Evolutionary conservation across 2,888 invertebrate species (phyloP).

Genomic region (Synanthedon myopaeformis): DNA sequence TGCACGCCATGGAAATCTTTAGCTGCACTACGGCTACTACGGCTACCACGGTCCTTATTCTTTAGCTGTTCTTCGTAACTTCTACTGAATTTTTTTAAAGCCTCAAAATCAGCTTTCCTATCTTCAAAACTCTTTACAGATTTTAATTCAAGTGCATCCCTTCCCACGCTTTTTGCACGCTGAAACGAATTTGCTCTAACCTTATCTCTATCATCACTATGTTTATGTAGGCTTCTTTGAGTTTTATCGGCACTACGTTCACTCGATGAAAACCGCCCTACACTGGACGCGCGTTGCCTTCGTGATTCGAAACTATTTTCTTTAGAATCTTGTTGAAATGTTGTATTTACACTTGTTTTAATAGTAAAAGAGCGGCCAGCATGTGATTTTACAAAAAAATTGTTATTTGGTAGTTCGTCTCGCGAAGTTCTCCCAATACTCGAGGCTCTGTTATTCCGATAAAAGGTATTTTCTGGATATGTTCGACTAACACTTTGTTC

Average conservation of each 20-base stretch:
- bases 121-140: conserved; percentile 35
- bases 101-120: conserved; percentile 46
- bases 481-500: conserved; percentile 15
- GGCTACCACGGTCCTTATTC: conserved; percentile 6
- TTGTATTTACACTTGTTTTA: conserved; percentile 47
- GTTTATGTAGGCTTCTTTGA: conserved; percentile 1
- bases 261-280: conserved; percentile 33
- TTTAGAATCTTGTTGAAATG: conserved; percentile 36
- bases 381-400: conserved; percentile 27
- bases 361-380: conserved; percentile 41
- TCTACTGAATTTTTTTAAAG: conserved; percentile 21
- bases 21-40: too few species aligned
- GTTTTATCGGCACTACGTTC: conserved; percentile 6
- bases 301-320: conserved; percentile 31
- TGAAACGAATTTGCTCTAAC: conserved; percentile 17
- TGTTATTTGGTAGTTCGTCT: conserved; percentile 10
- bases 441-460: conserved; percentile 12
- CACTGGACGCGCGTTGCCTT: conserved; percentile 46
- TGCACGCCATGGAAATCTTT: not conserved
- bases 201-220: not conserved
- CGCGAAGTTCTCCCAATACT: conserved; percentile 14
- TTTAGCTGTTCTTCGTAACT: conserved; percentile 7
- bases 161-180: conserved; percentile 50
- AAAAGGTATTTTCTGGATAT: conserved; percentile 8
- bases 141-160: conserved; percentile 10